Conservation (phyloP, 2,797 vertebrate genomes). For the Pampus argenteus region DNA sequence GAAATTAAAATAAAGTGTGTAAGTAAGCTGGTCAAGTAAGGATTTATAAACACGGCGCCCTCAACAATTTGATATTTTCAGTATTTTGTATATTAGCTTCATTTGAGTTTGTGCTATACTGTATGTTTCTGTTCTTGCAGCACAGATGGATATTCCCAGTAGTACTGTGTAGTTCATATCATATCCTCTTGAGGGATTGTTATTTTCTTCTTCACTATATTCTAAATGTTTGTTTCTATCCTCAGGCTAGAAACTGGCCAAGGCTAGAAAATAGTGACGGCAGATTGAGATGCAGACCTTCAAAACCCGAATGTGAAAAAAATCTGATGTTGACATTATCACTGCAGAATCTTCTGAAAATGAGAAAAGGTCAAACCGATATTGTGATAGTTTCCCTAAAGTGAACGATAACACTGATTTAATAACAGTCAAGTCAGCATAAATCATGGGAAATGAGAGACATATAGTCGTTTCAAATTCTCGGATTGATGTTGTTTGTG, state of each 20-base stretch:
- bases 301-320: slow-evolving; percentile 16
- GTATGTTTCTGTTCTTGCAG: not conserved
- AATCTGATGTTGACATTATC: slow-evolving; percentile 12
- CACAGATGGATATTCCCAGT: not conserved
- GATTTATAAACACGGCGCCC: not conserved
- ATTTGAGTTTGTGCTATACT: not conserved
- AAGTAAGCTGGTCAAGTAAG: not conserved
- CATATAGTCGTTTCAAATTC: slow-evolving; percentile 22
- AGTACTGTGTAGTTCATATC: slow-evolving; percentile 4
- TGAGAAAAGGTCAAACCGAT: slow-evolving; percentile 18
- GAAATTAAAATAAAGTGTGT: too few species aligned
- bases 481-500: slow-evolving; percentile 1
- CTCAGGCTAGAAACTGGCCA: too few species aligned
- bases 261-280: too few species aligned
- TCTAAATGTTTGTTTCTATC: too few species aligned
- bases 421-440: slow-evolving; percentile 2
- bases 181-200: too few species aligned
- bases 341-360: slow-evolving; percentile 4
- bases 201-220: too few species aligned
- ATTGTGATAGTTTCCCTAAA: not conserved
- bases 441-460: not conserved
- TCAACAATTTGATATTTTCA: slow-evolving; percentile 6
- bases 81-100: not conserved
- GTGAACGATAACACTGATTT: slow-evolving; percentile 1
- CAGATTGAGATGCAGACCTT: slow-evolving; percentile 9